These are phyloP conservation scores for Hemibagrus guttatus DNA, from an alignment of 2,797 vertebrate genomes.

Conservation along the genomic window DNA sequence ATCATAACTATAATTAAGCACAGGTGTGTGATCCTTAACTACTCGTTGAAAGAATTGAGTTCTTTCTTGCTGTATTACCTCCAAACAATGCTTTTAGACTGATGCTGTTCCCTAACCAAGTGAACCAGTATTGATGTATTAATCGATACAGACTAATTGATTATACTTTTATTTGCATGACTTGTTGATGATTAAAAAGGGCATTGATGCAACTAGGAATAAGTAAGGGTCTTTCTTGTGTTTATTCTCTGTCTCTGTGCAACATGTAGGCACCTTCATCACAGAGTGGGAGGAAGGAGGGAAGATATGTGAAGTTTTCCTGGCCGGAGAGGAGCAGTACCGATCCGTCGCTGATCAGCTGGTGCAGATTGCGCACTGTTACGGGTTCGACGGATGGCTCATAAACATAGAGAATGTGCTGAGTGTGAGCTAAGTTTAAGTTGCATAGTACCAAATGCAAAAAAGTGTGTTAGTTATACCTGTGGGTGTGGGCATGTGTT, in stretches of 20 bases:
- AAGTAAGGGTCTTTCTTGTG: background rate
- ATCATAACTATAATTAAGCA: too few relatives aligned
- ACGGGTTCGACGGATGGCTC: constrained; percentile 91
- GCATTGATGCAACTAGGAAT: too few relatives aligned
- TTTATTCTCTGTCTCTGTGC: background rate
- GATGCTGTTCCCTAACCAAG: too few relatives aligned
- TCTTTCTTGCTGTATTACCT: too few relatives aligned
- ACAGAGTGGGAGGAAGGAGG: constrained; percentile 86
- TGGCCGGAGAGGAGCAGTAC: constrained; percentile 78
- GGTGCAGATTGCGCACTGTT: constrained; percentile 82
- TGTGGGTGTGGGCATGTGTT: background rate
- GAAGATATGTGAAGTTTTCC: constrained; percentile 80
- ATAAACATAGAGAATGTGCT: constrained; percentile 90
- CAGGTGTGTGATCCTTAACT: too few relatives aligned
- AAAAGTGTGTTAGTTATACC: background rate
- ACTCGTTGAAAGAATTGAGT: too few relatives aligned
- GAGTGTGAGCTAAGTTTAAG: constrained; percentile 76
- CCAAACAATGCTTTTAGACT: too few relatives aligned
- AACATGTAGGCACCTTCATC: constrained; percentile 94
- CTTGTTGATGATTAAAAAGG: background rate
- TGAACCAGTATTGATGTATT: too few relatives aligned
- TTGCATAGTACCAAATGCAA: background rate
- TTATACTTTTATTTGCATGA: too few relatives aligned
- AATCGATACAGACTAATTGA: too few relatives aligned
- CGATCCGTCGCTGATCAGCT: constrained; percentile 78